phyloP scores from a whole-genome alignment of 2,888 invertebrate genomes.

The Smittia aterrima region DNA sequence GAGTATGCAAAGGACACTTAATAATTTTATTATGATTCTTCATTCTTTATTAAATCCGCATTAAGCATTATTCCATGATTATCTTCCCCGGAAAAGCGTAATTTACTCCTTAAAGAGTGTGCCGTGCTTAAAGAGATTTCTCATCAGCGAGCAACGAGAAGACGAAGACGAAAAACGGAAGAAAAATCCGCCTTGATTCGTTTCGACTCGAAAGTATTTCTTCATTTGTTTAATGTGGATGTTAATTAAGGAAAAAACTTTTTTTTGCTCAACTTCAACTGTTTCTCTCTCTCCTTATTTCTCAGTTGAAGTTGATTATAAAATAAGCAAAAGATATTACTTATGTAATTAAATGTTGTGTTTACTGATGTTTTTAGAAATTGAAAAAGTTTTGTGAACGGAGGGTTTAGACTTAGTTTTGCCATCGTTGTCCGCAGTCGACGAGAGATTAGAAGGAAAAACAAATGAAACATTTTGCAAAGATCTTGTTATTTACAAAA shows the following conservation, averaged over 20 bases:
- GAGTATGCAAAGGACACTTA: background rate
- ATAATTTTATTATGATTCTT: background rate
- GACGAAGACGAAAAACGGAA: background rate
- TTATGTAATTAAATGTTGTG: background rate
- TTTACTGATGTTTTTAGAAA: background rate
- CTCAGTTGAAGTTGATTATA: background rate
- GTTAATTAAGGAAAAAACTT: background rate
- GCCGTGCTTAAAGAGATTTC: background rate
- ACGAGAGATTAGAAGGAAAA: too few relatives aligned
- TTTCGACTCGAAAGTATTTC: background rate
- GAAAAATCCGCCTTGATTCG: background rate
- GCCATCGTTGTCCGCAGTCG: too few relatives aligned
- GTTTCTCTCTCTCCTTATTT: background rate
- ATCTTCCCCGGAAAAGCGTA: background rate
- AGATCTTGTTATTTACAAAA: too few relatives aligned
- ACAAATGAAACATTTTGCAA: too few relatives aligned
- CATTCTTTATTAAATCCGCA: background rate
- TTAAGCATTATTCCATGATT: background rate
- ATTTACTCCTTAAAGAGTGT: background rate
- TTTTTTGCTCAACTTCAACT: background rate
- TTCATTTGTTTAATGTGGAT: background rate
- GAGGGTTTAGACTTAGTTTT: too few relatives aligned
- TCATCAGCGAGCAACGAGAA: background rate
- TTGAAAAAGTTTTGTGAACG: background rate
- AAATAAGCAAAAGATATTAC: background rate